Percentiles rank a stretch among this genome's conserved stretches.
These are phyloP conservation scores for Neotoxoptera formosana DNA, from an alignment of 1,140 invertebrate species.

Conservation along the genomic window DNA sequence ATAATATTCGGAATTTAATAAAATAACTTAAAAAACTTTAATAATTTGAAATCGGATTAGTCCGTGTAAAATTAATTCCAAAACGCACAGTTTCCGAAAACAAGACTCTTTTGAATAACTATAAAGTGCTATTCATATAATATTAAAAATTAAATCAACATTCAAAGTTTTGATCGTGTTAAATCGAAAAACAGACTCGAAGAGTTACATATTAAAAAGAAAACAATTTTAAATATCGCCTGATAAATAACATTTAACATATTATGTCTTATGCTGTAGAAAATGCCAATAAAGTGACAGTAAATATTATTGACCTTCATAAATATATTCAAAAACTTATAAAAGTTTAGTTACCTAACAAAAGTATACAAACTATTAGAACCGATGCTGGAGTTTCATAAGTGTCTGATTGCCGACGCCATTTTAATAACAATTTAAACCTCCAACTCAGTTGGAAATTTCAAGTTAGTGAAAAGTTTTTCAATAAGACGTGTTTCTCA, in stretches of 20 bases:
- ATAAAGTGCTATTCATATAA: not conserved
- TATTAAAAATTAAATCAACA: not conserved
- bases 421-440: conserved; percentile 53
- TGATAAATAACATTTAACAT: not conserved
- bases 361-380: conserved; percentile 34
- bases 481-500: conserved; percentile 44
- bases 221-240: not conserved
- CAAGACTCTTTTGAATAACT: not conserved
- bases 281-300: not conserved
- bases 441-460: not conserved
- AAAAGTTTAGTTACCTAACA: conserved; percentile 11
- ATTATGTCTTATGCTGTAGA: not conserved
- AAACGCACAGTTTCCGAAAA: not conserved
- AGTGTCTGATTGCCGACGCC: conserved; percentile 44
- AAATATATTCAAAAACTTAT: conserved; percentile 17
- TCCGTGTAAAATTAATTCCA: not conserved
- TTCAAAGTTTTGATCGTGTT: not conserved
- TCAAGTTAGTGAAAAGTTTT: conserved; percentile 44
- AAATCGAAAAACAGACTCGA: not conserved
- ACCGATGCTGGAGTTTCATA: not conserved
- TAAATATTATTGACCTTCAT: conserved; percentile 5
- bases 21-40: not conserved
- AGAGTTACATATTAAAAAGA: not conserved
- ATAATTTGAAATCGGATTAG: not conserved
- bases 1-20: not conserved